These are phyloP conservation scores for Caenorhabditis briggsae DNA, from an alignment of 1,140 invertebrate species.

Conservation along the genomic window DNA sequence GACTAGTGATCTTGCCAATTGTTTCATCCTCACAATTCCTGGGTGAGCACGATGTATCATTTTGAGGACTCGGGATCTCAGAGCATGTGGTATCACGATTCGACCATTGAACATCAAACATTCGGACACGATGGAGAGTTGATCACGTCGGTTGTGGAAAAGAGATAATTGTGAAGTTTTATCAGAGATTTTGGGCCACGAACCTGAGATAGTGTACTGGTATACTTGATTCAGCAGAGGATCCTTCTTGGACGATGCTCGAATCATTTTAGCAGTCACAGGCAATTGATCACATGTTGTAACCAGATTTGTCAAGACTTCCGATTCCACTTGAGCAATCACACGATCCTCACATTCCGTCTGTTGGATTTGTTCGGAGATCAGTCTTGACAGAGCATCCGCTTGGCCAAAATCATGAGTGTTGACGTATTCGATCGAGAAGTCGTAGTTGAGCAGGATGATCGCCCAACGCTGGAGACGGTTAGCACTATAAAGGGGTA, in stretches of 20 bases:
- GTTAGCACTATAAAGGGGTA: too few species aligned
- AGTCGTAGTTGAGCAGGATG: conserved; percentile 69
- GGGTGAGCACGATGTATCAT: conserved; percentile 73
- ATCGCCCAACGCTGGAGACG: too few species aligned
- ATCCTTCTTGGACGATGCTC: background rate
- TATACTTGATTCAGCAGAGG: background rate
- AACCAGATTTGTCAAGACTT: background rate
- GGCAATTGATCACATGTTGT: background rate
- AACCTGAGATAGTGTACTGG: background rate
- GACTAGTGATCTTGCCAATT: conserved; percentile 71
- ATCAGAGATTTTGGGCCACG: background rate
- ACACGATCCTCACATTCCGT: background rate
- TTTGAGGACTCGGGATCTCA: conserved; percentile 69
- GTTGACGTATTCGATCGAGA: conserved; percentile 66
- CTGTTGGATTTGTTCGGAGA: background rate
- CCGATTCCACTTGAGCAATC: background rate
- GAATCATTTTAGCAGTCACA: background rate
- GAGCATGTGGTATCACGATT: conserved; percentile 70
- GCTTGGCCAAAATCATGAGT: conserved; percentile 70
- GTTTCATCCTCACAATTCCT: conserved; percentile 77
- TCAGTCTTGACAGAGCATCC: conserved; percentile 68
- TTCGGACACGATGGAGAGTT: background rate
- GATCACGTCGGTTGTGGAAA: background rate
- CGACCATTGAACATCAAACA: conserved; percentile 64
- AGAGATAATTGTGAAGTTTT: background rate